Conservation (phyloP, 2,888 invertebrate species). For the Lepidocyrtinus sp. region DNA sequence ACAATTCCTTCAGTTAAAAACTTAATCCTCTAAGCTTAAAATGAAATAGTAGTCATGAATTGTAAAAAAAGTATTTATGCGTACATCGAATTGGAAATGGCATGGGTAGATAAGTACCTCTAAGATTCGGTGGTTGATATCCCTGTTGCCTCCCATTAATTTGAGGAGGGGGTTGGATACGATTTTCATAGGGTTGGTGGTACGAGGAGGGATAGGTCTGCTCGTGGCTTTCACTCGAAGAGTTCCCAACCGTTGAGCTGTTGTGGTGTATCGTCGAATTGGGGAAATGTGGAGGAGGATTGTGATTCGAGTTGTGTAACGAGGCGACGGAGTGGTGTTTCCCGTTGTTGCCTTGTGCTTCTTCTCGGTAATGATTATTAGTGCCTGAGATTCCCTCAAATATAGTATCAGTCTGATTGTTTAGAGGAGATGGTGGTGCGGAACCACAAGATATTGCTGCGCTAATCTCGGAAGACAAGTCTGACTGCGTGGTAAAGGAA, state of each 20-base stretch:
- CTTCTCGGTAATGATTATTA: slow-evolving; percentile 54
- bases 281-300: slow-evolving; percentile 44
- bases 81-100: too few relatives aligned
- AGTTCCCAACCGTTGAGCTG: slow-evolving; percentile 42
- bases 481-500: slow-evolving; percentile 79
- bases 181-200: slow-evolving; percentile 65
- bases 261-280: slow-evolving; percentile 51
- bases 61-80: too few relatives aligned
- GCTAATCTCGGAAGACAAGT: slow-evolving; percentile 84
- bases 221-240: slow-evolving; percentile 54
- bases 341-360: slow-evolving; percentile 44
- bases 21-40: too few relatives aligned
- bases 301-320: slow-evolving; percentile 57
- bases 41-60: too few relatives aligned
- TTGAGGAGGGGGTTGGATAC: slow-evolving; percentile 55
- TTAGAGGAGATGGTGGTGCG: slow-evolving; percentile 80
- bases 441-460: slow-evolving; percentile 83
- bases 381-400: slow-evolving; percentile 63
- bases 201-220: slow-evolving; percentile 54
- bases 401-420: slow-evolving; percentile 65
- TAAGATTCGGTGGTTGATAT: slow-evolving; percentile 55
- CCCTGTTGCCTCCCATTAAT: slow-evolving; percentile 39
- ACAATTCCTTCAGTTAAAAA: too few relatives aligned
- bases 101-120: too few relatives aligned
- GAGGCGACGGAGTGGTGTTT: slow-evolving; percentile 46